Conservation (phyloP, 2,888 invertebrate genomes). For the Prenolepis imparis region DNA sequence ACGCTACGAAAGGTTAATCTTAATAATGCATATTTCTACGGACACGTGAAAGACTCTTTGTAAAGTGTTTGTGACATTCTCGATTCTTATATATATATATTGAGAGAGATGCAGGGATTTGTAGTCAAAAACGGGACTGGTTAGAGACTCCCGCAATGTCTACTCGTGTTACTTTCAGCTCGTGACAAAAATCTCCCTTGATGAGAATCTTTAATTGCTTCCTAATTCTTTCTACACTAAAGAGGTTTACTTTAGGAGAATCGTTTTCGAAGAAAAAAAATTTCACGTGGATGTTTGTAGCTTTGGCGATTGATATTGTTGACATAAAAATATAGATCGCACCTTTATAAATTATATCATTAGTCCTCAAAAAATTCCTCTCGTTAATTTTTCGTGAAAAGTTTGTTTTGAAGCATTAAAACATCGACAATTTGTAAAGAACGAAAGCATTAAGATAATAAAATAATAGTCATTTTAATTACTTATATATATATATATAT, state of each 20-base stretch:
- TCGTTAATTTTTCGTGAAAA: background rate
- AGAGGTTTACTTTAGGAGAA: background rate
- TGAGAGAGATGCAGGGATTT: background rate
- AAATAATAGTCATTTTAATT: background rate
- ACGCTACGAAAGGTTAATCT: background rate
- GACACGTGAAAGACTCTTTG: background rate
- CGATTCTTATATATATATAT: background rate
- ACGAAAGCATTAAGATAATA: background rate
- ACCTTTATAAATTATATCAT: background rate
- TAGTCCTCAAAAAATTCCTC: background rate
- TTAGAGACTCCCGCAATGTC: background rate
- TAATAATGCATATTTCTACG: background rate
- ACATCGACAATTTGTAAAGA: background rate
- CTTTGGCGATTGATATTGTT: background rate
- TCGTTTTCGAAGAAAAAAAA: background rate
- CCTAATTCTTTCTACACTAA: background rate
- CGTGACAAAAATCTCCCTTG: background rate
- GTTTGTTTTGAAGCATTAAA: background rate
- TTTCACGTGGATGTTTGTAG: background rate
- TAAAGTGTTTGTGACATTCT: background rate
- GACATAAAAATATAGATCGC: background rate
- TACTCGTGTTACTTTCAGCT: background rate
- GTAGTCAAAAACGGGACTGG: background rate
- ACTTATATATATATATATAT: too few relatives aligned
- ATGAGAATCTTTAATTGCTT: background rate